A percentile compares a stretch with the other conserved stretches of the same genome.
These are phyloP conservation scores for Drosophila grimshawi DNA, from an alignment of 1,140 invertebrate species.

Conservation along the genomic window DNA sequence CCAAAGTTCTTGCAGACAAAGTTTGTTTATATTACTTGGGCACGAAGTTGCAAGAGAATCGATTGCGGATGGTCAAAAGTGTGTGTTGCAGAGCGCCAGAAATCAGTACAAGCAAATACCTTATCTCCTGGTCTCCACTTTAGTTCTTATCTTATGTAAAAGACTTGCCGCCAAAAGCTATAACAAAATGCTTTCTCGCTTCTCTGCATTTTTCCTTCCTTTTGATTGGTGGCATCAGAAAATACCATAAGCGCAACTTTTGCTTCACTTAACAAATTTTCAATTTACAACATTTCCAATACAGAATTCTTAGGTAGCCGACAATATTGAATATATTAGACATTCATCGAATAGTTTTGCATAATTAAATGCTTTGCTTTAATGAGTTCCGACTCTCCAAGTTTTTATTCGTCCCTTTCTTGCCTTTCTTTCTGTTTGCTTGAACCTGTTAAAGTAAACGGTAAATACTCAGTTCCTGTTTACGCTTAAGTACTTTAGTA, in stretches of 20 bases:
- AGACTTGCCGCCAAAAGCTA: neutral
- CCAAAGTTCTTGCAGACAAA: too few species aligned
- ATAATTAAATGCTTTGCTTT: neutral
- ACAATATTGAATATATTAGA: neutral
- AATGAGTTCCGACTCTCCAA: neutral
- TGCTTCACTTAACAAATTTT: neutral
- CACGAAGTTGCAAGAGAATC: too few species aligned
- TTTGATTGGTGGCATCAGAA: too few species aligned
- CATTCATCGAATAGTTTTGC: neutral
- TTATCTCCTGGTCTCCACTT: neutral
- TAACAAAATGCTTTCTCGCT: slow-evolving; percentile 1
- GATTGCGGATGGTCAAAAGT: neutral
- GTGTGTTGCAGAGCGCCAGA: neutral
- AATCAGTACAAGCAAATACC: neutral
- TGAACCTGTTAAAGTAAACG: neutral
- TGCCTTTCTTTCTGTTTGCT: neutral
- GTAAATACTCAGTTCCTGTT: slow-evolving; percentile 54
- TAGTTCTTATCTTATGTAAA: neutral
- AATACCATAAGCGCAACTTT: neutral
- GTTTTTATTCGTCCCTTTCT: neutral
- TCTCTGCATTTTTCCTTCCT: neutral
- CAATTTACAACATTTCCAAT: neutral
- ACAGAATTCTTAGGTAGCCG: neutral
- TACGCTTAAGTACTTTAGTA: slow-evolving; percentile 47
- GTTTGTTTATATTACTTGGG: too few species aligned